These are phyloP conservation scores for Paratilapia polleni DNA, from an alignment of 2,113 vertebrate genomes.

Conservation along the genomic window DNA sequence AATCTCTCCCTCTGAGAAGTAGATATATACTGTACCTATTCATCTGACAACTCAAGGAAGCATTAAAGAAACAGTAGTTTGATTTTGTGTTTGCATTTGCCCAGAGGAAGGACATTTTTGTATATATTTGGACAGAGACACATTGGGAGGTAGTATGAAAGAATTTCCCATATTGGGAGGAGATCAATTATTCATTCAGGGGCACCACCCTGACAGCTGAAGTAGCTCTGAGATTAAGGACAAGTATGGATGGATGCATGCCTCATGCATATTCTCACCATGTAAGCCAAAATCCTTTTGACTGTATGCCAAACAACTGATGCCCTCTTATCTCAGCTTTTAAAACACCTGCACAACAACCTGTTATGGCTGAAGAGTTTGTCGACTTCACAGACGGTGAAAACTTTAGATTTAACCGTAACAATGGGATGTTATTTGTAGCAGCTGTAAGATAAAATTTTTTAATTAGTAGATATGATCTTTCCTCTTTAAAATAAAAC, in stretches of 20 bases:
- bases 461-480: background rate
- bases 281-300: conserved; percentile 19
- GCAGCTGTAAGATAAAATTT: background rate
- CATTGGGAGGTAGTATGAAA: conserved; percentile 17
- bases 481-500: background rate
- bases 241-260: conserved; percentile 51
- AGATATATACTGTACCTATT: conserved; percentile 29
- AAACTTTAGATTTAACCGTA: background rate
- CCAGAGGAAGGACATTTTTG: conserved; percentile 26
- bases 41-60: conserved; percentile 21
- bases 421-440: background rate
- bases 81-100: conserved; percentile 39
- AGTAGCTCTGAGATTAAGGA: conserved; percentile 65
- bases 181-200: conserved; percentile 76
- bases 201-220: conserved; percentile 58
- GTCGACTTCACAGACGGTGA: background rate
- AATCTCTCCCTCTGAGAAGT: conserved; percentile 10
- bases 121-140: conserved; percentile 36
- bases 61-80: conserved; percentile 27
- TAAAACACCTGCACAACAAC: background rate
- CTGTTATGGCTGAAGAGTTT: background rate
- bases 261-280: conserved; percentile 60
- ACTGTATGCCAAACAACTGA: conserved; percentile 17
- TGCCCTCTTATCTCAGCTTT: background rate
- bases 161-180: conserved; percentile 49